Base-by-base conservation (phyloP, 1,140 invertebrate genomes). In the Leguminivora glycinivorella region DNA sequence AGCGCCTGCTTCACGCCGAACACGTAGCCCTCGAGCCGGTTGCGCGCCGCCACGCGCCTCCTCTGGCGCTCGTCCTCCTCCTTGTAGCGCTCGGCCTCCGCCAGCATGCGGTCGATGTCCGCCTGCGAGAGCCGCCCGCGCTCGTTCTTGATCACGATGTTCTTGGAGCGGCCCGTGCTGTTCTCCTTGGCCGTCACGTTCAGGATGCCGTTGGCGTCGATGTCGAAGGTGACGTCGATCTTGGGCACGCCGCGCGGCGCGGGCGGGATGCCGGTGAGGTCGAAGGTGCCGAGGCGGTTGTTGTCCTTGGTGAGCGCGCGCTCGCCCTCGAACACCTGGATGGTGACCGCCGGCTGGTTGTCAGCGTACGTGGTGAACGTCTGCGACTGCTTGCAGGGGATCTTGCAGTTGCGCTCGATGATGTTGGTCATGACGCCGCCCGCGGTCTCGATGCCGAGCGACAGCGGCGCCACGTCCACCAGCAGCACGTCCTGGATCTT, bases 71-170 rank as follows among this genome's bases (percentile, higher is more conserved):
- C 94, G 77, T 96, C 95, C 77, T 95, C 94, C 29, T 93, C 93
- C 72, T 93, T 94, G 84, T 95, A 96, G 68, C 93, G 93, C 76
- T 96, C 95, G 1, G 95, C 95, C 60, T 96, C 95, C 9, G 93
- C 89, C 19, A 99, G 92, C 98, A 99, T 99, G 29, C 95, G 92
- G 79, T 98, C 97, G 79, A 98, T 99, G 80, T 99, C 97, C 12
- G 96, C 96, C 82, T 98, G 97, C 6, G 95, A 96, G 4, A 98
- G 92, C 25, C 97, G 93, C 2, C 97, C 97, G 85, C 98, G 98
- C 88, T 99, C 97, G 84, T 98, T 98, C 68, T 96, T 97, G 68
- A 98, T 98, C 22, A 96, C 95, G 72, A 96, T 96, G 80, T 95
- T 95, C 81, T 97, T 95, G 34, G 93, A 93, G 73, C 95, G 95